Conservation (phyloP, 2,113 vertebrate species). For the Kryptolebias marmoratus region DNA sequence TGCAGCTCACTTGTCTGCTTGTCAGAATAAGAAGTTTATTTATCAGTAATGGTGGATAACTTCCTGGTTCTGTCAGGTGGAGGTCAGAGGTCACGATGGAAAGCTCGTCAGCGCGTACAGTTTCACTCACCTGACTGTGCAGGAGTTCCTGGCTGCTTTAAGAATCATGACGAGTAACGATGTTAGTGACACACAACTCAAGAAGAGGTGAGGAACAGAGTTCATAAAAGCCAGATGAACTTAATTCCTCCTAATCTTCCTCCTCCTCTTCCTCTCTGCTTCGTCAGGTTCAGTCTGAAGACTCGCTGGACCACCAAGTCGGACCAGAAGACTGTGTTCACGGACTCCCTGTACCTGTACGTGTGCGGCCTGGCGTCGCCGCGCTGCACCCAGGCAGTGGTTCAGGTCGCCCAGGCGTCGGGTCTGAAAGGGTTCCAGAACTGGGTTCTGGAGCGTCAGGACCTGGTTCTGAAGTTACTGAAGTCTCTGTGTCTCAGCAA, state of each 20-base stretch:
- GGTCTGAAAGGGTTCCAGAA: slow-evolving; percentile 27
- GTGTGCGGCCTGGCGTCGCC: slow-evolving; percentile 86
- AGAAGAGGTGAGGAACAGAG: slow-evolving; percentile 60
- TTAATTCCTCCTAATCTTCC: too few relatives aligned
- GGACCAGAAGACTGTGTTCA: slow-evolving; percentile 79
- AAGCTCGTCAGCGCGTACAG: slow-evolving; percentile 74
- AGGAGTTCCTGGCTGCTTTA: slow-evolving; percentile 90
- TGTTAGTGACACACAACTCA: slow-evolving; percentile 73
- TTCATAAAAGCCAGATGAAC: neutral
- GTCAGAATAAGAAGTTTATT: too few relatives aligned
- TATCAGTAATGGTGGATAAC: too few relatives aligned
- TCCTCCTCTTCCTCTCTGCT: neutral
- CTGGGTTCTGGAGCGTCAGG: slow-evolving; percentile 80
- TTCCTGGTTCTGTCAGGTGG: slow-evolving; percentile 65
- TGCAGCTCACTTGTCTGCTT: too few relatives aligned
- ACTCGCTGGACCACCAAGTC: slow-evolving; percentile 86
- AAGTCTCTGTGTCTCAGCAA: slow-evolving; percentile 73
- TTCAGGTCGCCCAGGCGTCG: slow-evolving; percentile 62
- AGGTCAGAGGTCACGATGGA: slow-evolving; percentile 69
- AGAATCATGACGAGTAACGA: slow-evolving; percentile 83
- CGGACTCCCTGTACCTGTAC: slow-evolving; percentile 85
- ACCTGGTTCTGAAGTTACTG: slow-evolving; percentile 76
- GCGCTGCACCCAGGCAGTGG: slow-evolving; percentile 76
- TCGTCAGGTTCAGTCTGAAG: slow-evolving; percentile 82
- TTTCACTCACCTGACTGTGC: slow-evolving; percentile 88